Base-by-base conservation (phyloP, 2,888 invertebrate species). In the Eretmocerus hayati region DNA sequence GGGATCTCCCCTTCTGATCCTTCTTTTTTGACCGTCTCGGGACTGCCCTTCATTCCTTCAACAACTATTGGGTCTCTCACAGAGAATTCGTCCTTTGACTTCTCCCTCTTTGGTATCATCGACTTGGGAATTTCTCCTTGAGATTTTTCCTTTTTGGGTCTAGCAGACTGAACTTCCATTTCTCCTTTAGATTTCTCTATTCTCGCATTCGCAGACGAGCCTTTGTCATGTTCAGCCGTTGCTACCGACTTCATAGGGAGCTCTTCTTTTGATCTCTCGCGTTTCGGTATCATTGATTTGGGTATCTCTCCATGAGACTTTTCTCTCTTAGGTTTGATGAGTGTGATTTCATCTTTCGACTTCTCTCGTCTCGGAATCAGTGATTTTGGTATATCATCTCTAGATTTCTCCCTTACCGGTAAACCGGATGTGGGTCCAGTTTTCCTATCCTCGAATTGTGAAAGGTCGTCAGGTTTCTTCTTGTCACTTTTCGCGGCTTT, bases 191-290 rank as follows among this genome's bases (percentile, higher is more conserved):
- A n/a, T n/a, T n/a, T n/a, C n/a, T n/a, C n/a, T n/a, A n/a, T n/a
- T n/a, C n/a, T n/a, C n/a, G n/a, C n/a, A n/a, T n/a, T n/a, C n/a
- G n/a, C n/a, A n/a, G n/a, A n/a, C n/a, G n/a, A n/a, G 4, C 30
- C 30, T 42, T 45, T 30, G 13, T 48, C 37, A 19, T 39, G 23
- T 23, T 19, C 19, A 4, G 21, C 5, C 9, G 33, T 22, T 6
- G 38, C n/a, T n/a, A n/a, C 30, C 3, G 44, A 47, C 31, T 40
- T 43, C 2, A 51, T 21, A 2, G 37, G 8, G 20, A 52, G 42
- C 18, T 52, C 48, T 21, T 52, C 51, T 23, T 52, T 52, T 1
- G 48, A 47, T 33, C 44, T 52, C 31, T 52, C 48, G 18, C 39
- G 23, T 9, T 19, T 33, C n/a, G 46, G 39, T 18, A 47, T 48